These are phyloP conservation scores for Apotomis betuletana DNA, from an alignment of 2,888 invertebrate genomes.

Conservation along the genomic window DNA sequence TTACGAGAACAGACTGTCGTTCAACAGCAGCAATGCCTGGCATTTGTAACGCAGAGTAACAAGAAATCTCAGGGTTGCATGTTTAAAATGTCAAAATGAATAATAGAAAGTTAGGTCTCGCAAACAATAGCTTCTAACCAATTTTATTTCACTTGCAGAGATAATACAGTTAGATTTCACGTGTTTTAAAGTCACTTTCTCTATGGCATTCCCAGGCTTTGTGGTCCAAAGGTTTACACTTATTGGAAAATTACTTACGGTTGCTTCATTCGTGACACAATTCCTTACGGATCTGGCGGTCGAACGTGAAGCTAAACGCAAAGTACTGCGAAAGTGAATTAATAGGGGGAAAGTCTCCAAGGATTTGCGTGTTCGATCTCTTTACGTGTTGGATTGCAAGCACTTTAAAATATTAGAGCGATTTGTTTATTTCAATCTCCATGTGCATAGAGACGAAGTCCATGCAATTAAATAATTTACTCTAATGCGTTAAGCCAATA, in stretches of 20 bases:
- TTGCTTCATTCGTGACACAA: constrained; percentile 45
- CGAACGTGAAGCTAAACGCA: constrained; percentile 55
- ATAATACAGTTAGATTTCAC: constrained; percentile 33
- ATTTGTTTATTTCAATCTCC: constrained; percentile 13
- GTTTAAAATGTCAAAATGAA: constrained; percentile 39
- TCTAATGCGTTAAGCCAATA: constrained; percentile 57
- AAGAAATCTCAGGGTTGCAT: constrained; percentile 31
- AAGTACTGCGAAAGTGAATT: constrained; percentile 74
- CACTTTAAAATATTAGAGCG: constrained; percentile 20
- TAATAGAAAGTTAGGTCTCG: constrained; percentile 36
- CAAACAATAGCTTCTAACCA: constrained; percentile 36
- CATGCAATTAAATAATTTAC: constrained; percentile 61
- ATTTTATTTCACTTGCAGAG: constrained; percentile 30
- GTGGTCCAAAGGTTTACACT: constrained; percentile 7
- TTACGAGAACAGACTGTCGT: neutral
- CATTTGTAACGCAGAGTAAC: constrained; percentile 3
- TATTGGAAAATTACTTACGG: constrained; percentile 29
- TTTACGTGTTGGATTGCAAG: constrained; percentile 55
- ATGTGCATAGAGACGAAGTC: constrained; percentile 5
- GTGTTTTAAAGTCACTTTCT: constrained; percentile 40
- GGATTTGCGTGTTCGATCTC: constrained; percentile 70
- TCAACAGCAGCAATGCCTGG: constrained; percentile 8
- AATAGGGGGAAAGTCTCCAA: constrained; percentile 77
- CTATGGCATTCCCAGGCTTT: constrained; percentile 33
- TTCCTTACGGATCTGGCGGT: constrained; percentile 52